Conservation (phyloP, 2,888 invertebrate genomes). For the Drosophila acutilabella region DNA sequence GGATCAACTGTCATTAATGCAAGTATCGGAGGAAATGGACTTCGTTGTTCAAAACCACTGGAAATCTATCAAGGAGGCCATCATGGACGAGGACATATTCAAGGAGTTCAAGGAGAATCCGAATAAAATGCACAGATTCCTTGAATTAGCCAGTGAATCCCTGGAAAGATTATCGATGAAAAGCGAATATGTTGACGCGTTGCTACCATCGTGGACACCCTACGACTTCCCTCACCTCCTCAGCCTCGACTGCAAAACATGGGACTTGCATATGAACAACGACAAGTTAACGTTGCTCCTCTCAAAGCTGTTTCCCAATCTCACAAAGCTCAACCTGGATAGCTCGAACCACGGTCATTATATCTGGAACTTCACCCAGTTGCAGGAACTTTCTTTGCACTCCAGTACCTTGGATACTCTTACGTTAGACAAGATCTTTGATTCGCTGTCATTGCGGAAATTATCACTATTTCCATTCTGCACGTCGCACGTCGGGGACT, state of each 20-base stretch:
- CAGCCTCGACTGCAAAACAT: not conserved
- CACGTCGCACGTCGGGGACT: not conserved
- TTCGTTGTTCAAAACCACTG: conserved; percentile 6
- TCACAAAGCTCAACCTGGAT: not conserved
- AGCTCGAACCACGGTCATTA: not conserved
- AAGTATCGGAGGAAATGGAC: not conserved
- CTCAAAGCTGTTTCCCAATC: conserved; percentile 6
- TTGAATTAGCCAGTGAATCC: not conserved
- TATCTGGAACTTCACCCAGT: not conserved
- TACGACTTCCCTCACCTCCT: conserved; percentile 1
- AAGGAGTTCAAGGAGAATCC: not conserved
- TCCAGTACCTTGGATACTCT: not conserved
- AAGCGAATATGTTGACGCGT: not conserved
- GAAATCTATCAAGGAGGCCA: not conserved
- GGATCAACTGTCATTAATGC: conserved; percentile 15
- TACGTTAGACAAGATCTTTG: conserved; percentile 4
- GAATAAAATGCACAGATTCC: conserved; percentile 3
- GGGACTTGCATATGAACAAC: too few relatives aligned
- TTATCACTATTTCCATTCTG: conserved; percentile 1
- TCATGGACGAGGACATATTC: not conserved
- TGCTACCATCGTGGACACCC: conserved; percentile 3
- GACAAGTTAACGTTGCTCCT: not conserved
- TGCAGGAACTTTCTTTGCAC: not conserved
- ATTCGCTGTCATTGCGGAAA: conserved; percentile 4
- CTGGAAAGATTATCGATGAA: not conserved